These are phyloP conservation scores for Zootermopsis nevadensis DNA, from an alignment of 2,888 invertebrate genomes.

Conservation along the genomic window DNA sequence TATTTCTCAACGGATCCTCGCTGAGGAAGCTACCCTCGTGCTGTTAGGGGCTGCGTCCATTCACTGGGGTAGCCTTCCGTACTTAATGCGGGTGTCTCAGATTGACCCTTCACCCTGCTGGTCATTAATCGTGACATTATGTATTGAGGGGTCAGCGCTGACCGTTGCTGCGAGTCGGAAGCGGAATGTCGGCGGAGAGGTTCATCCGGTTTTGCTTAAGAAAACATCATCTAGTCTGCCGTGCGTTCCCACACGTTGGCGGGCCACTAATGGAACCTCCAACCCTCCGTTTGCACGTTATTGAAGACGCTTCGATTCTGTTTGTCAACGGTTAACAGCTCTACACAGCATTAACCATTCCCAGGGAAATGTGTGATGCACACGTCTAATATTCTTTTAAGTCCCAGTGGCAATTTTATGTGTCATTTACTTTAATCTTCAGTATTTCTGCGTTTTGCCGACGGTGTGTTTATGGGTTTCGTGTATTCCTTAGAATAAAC, in stretches of 20 bases:
- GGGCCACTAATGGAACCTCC: neutral
- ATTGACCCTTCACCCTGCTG: conserved; percentile 48
- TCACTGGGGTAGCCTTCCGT: conserved; percentile 36
- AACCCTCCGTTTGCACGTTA: neutral
- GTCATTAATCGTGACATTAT: conserved; percentile 51
- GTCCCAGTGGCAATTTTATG: too few species aligned
- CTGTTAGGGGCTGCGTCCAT: conserved; percentile 20
- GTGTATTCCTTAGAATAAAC: too few species aligned
- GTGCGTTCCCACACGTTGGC: conserved; percentile 21
- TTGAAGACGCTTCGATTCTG: conserved; percentile 5
- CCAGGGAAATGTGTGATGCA: too few species aligned
- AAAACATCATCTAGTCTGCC: neutral
- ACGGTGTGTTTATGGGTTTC: too few species aligned
- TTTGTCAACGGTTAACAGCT: conserved; percentile 5
- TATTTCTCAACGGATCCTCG: conserved; percentile 18
- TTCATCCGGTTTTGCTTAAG: conserved; percentile 10
- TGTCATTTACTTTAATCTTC: too few species aligned
- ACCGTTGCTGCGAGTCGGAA: conserved; percentile 47
- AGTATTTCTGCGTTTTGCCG: too few species aligned
- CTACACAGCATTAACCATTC: too few species aligned
- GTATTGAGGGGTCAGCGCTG: conserved; percentile 46
- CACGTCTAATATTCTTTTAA: too few species aligned
- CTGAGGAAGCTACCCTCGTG: conserved; percentile 7
- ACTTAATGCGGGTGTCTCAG: conserved; percentile 42
- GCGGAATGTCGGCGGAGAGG: conserved; percentile 45